phyloP scores from a whole-genome alignment of 1,140 invertebrate species.

The Acyrthosiphon pisum region DNA sequence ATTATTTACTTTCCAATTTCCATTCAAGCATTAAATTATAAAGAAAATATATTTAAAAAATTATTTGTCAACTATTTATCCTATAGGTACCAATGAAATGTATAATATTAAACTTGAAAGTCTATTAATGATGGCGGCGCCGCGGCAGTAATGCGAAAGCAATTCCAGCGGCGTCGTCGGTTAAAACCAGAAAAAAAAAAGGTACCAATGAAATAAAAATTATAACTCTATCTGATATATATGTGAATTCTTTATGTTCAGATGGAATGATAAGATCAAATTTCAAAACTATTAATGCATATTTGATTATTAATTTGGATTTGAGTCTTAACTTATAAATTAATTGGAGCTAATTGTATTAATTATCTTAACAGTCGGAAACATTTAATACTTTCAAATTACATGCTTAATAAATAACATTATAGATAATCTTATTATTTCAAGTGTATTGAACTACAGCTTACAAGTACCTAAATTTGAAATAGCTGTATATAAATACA shows the following conservation, averaged over 20 bases:
- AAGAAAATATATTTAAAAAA: neutral
- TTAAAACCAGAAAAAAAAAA: too few species aligned
- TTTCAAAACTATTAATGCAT: neutral
- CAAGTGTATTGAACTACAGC: conserved; percentile 18
- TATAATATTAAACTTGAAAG: too few species aligned
- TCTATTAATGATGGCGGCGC: too few species aligned
- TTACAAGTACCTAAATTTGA: conserved; percentile 19
- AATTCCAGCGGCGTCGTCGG: too few species aligned
- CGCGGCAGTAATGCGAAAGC: too few species aligned
- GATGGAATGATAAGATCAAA: neutral
- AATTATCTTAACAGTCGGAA: neutral
- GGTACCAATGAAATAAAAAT: neutral
- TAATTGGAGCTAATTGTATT: neutral
- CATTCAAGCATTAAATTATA: neutral
- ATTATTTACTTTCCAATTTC: neutral
- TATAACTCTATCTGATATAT: neutral
- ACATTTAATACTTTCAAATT: conserved; percentile 4
- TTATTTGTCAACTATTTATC: neutral
- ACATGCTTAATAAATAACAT: neutral
- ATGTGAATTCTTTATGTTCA: neutral
- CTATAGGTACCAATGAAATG: too few species aligned
- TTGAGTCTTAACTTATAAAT: neutral
- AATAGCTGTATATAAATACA: neutral
- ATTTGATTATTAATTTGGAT: neutral
- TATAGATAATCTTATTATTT: neutral